Conservation (phyloP, 35 echinoderm and acorn worm species). For the Diadema setosum region DNA sequence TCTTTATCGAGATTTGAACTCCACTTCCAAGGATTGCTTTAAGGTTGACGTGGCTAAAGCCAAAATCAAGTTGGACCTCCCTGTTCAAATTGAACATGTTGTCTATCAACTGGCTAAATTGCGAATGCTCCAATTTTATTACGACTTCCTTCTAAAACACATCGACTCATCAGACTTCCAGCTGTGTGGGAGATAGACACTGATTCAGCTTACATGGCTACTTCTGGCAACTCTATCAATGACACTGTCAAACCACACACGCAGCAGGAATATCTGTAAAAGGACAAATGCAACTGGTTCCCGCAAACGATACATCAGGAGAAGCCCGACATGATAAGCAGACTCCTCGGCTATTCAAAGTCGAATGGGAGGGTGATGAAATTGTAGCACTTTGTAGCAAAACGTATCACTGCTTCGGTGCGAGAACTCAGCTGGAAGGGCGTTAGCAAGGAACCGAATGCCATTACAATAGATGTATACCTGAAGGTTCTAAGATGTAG, state of each 20-base stretch:
- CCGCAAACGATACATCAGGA: not conserved
- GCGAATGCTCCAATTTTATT: not conserved
- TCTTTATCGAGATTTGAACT: too few species aligned
- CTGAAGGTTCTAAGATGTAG: not conserved
- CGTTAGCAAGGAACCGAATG: not conserved
- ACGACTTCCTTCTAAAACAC: not conserved
- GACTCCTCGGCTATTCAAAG: constrained; percentile 48
- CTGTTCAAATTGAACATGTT: not conserved
- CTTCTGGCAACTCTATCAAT: not conserved
- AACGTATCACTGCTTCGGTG: constrained; percentile 1
- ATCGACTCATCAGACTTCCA: constrained; percentile 9
- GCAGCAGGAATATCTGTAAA: not conserved
- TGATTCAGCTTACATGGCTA: constrained; percentile 12
- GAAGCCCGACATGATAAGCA: not conserved
- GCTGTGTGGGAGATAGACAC: constrained; percentile 34
- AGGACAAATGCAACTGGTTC: constrained; percentile 1
- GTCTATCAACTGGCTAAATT: not conserved
- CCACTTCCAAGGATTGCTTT: not conserved
- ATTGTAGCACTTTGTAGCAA: constrained; percentile 23
- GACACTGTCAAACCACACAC: not conserved
- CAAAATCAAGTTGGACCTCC: too few species aligned
- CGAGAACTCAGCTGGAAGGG: not conserved
- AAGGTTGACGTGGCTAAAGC: not conserved
- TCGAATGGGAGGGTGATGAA: constrained; percentile 54
- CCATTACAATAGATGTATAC: not conserved